Conservation (phyloP, 2,797 vertebrate genomes). For the Picus viridis region DNA sequence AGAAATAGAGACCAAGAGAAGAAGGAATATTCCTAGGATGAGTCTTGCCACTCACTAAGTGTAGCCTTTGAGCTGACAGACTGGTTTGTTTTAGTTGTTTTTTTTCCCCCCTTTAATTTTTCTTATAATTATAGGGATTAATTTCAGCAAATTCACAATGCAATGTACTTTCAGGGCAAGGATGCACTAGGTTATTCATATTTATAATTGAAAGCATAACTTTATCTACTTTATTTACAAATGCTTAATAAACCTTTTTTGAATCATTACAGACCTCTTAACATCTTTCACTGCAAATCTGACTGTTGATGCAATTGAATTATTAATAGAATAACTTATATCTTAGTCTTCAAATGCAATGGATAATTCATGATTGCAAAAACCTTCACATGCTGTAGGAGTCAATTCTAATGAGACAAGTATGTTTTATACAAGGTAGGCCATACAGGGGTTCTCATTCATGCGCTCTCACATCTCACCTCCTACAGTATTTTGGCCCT, state of each 20-base stretch:
- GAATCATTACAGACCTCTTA: neutral
- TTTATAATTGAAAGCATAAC: neutral
- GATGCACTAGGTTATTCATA: neutral
- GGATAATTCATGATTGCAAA: neutral
- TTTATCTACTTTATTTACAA: neutral
- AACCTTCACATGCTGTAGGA: neutral
- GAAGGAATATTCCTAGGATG: neutral
- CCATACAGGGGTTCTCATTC: neutral
- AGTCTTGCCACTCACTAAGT: neutral
- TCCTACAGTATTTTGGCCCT: neutral
- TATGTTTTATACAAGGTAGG: neutral
- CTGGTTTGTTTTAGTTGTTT: neutral
- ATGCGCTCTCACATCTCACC: neutral
- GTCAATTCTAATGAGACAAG: neutral
- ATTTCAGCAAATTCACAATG: neutral
- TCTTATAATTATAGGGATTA: neutral
- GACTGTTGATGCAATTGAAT: neutral
- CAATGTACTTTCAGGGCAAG: neutral
- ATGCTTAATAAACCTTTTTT: neutral
- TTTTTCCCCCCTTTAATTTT: too few species aligned
- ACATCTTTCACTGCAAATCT: neutral
- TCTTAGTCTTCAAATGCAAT: neutral
- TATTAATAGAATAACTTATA: neutral
- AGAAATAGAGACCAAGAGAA: neutral
- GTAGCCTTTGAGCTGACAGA: neutral